Conservation (phyloP, 2,797 vertebrate species). For the Phaenicophaeus curvirostris region DNA sequence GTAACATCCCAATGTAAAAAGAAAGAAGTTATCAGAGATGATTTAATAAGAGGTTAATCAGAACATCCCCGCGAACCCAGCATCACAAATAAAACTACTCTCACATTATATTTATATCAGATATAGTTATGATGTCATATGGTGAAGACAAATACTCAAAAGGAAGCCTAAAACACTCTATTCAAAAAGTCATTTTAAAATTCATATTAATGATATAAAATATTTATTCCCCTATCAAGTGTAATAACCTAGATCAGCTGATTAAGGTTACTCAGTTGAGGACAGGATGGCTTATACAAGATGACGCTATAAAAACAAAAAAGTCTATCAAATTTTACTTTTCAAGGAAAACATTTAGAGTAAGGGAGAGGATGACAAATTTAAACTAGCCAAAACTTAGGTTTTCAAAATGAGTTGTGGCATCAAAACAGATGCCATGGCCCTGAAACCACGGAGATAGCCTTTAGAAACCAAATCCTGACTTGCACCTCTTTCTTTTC, state of each 20-base stretch:
- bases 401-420: background rate
- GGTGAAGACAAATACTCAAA: background rate
- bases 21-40: background rate
- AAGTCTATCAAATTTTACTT: background rate
- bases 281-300: background rate
- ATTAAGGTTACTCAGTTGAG: background rate
- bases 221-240: background rate
- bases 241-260: background rate
- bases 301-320: background rate
- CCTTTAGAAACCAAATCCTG: background rate
- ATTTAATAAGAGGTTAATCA: background rate
- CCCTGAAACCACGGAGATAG: background rate
- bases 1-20: background rate
- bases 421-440: background rate
- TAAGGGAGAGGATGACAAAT: background rate
- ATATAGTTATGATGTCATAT: background rate
- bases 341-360: background rate
- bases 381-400: background rate
- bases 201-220: background rate
- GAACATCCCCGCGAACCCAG: background rate
- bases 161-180: background rate
- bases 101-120: background rate
- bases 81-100: background rate
- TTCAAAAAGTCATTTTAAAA: background rate
- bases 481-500: background rate